Percentiles rank a stretch among this genome's conserved stretches.
Evolutionary conservation across 2,113 vertebrate genomes (phyloP).

Genomic region (Platanista minor): DNA sequence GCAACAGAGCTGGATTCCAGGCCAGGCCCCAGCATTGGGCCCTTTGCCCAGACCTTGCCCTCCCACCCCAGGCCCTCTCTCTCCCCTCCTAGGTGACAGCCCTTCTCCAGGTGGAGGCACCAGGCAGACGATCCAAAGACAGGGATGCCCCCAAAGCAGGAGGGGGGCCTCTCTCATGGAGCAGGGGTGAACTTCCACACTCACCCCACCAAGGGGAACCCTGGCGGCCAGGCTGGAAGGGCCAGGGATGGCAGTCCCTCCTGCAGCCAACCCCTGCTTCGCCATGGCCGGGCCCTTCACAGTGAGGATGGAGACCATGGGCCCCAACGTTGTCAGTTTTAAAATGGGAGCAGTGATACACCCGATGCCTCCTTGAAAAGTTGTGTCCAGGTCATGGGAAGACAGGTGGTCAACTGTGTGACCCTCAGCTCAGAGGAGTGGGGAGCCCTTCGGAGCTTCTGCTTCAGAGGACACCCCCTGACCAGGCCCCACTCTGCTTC

Average conservation of each 20-base stretch:
- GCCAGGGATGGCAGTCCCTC: rapidly evolving
- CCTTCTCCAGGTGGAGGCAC: background rate
- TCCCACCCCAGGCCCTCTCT: too few species aligned
- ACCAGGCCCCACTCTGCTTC: background rate
- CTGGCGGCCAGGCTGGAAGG: background rate
- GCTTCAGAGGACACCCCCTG: background rate
- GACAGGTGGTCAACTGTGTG: rapidly evolving
- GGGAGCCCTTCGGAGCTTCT: background rate
- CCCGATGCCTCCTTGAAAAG: background rate
- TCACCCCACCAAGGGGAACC: background rate
- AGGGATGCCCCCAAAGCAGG: background rate
- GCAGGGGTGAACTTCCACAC: background rate
- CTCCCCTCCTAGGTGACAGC: too few species aligned
- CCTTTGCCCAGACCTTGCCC: too few species aligned
- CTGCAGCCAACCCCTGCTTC: too few species aligned
- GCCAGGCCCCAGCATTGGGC: background rate
- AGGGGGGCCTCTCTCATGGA: background rate
- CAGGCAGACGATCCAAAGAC: background rate
- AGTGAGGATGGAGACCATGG: background rate
- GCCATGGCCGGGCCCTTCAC: background rate
- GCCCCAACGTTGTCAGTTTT: background rate
- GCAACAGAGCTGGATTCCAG: background rate
- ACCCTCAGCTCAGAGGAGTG: background rate
- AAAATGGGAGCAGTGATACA: background rate
- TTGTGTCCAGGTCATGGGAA: background rate